Percentiles rank a stretch among this genome's conserved stretches.
phyloP scores from a whole-genome alignment of 2,797 vertebrate species.

The Rhinogobio ventralis region DNA sequence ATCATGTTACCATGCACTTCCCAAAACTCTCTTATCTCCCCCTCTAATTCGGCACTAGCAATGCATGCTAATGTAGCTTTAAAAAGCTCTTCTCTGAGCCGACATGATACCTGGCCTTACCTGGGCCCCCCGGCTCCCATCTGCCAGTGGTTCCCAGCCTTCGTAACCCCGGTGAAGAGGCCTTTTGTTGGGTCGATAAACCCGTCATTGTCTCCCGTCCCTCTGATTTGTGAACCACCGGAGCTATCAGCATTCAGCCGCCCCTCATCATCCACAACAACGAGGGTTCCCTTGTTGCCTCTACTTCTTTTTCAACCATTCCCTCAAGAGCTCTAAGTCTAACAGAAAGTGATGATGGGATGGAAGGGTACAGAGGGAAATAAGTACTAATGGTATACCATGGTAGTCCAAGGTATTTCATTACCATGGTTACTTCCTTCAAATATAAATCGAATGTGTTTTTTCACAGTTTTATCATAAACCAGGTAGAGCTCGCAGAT shows the following conservation, averaged over 20 bases:
- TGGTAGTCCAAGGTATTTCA: background rate
- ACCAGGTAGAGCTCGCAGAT: background rate
- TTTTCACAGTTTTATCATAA: background rate
- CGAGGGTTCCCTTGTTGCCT: constrained; percentile 25
- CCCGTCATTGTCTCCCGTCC: constrained; percentile 55
- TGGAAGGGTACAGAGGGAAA: background rate
- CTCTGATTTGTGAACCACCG: constrained; percentile 54
- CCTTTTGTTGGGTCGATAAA: constrained; percentile 63
- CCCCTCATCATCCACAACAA: constrained; percentile 37
- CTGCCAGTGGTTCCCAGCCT: constrained; percentile 60
- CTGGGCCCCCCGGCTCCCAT: constrained; percentile 61
- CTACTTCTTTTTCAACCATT: constrained; percentile 31
- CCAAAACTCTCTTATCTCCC: constrained; percentile 50
- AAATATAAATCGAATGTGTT: background rate
- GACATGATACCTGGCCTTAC: constrained; percentile 59
- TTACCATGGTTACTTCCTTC: background rate
- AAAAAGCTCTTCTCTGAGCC: constrained; percentile 53
- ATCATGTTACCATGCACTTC: constrained; percentile 60
- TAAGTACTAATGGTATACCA: background rate
- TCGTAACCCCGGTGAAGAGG: constrained; percentile 58
- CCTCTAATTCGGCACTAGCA: constrained; percentile 50
- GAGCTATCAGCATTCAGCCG: constrained; percentile 58
- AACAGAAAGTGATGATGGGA: constrained; percentile 11
- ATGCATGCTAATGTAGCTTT: constrained; percentile 56
- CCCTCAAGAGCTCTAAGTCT: constrained; percentile 36